A percentile compares a stretch with the other conserved stretches of the same genome.
These are phyloP conservation scores for Odontothrips loti DNA, from an alignment of 2,888 invertebrate species.

Conservation along the genomic window DNA sequence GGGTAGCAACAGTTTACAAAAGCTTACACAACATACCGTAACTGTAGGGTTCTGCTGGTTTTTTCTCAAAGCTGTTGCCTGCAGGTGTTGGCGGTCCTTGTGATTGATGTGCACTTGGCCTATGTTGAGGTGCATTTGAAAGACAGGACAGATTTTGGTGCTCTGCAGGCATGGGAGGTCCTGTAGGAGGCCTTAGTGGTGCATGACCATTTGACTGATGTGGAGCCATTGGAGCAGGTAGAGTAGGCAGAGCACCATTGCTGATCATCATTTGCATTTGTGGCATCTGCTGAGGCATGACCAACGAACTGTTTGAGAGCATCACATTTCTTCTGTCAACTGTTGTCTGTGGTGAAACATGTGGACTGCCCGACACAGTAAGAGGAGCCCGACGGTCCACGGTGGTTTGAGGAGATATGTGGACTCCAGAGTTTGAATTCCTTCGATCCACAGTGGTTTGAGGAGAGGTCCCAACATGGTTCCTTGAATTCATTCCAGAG, in stretches of 20 bases:
- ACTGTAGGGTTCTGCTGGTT: conserved; percentile 2
- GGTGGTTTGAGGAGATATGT: not conserved
- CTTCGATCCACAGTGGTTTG: not conserved
- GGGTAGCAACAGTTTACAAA: not conserved
- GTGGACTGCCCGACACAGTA: not conserved
- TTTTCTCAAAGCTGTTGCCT: not conserved
- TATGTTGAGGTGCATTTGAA: not conserved
- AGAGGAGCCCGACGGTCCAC: not conserved
- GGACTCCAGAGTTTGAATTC: not conserved
- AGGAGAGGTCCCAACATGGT: not conserved
- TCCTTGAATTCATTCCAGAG: not conserved
- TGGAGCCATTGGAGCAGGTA: not conserved
- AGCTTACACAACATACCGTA: not conserved
- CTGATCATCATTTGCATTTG: not conserved
- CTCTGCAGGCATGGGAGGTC: not conserved
- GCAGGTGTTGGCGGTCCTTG: not conserved
- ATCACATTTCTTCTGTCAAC: conserved; percentile 2
- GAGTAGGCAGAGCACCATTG: not conserved
- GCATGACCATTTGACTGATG: not conserved
- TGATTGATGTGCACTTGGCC: not conserved
- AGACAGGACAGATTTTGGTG: not conserved
- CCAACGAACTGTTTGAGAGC: not conserved
- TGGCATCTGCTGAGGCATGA: not conserved
- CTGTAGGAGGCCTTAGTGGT: not conserved
- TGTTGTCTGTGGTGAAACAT: not conserved